Evolutionary conservation across 2,797 vertebrate genomes (phyloP).

Genomic region (Ciconia nigra): DNA sequence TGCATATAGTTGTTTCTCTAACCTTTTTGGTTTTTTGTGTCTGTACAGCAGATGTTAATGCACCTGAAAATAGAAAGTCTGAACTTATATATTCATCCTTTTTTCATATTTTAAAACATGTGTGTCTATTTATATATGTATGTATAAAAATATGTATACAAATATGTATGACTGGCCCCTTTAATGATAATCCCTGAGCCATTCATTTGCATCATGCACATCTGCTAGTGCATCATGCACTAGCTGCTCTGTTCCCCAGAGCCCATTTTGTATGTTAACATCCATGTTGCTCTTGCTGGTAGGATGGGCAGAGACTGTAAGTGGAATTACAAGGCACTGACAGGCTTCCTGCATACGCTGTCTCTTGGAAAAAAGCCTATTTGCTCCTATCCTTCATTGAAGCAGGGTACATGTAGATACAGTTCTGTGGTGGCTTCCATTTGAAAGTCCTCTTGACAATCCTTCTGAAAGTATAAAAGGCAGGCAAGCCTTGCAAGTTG

Average conservation of each 20-base stretch:
- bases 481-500: not conserved
- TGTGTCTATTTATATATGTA: not conserved
- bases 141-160: not conserved
- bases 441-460: not conserved
- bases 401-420: not conserved
- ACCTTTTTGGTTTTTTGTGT: not conserved
- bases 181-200: not conserved
- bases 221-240: not conserved
- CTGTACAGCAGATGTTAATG: not conserved
- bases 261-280: not conserved
- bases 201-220: not conserved
- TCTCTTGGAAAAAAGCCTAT: not conserved
- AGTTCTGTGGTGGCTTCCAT: not conserved
- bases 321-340: not conserved
- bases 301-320: not conserved
- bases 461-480: not conserved
- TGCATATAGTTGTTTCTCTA: conserved; percentile 1
- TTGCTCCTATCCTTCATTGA: not conserved
- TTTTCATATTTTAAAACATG: not conserved
- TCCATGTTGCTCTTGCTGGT: not conserved
- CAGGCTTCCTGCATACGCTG: not conserved
- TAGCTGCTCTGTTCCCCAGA: not conserved
- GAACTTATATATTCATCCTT: not conserved
- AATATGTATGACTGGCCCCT: not conserved
- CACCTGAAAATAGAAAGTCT: conserved; percentile 47